These are phyloP conservation scores for Anolis apletophallus DNA, from an alignment of 2,797 vertebrate genomes.

Conservation along the genomic window DNA sequence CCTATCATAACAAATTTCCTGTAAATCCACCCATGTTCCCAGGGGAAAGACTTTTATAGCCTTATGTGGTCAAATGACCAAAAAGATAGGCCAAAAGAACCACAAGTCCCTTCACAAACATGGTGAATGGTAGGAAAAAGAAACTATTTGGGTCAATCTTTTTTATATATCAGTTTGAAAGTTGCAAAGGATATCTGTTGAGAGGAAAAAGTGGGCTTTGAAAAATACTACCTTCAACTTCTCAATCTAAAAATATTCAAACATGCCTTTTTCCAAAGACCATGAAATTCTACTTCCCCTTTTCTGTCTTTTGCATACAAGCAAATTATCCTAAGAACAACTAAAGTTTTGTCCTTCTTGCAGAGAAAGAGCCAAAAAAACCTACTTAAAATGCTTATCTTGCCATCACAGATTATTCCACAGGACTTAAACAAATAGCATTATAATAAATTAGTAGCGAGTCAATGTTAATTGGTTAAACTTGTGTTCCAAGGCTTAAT, in stretches of 20 bases:
- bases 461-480: conserved; percentile 23
- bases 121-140: background rate
- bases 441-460: background rate
- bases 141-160: background rate
- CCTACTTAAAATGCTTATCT: background rate
- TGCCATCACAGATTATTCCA: background rate
- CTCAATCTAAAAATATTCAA: background rate
- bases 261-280: background rate
- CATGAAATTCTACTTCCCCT: background rate
- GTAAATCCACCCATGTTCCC: no score
- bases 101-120: no score
- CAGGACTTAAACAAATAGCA: background rate
- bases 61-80: no score
- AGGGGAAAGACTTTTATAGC: no score
- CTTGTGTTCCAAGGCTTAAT: background rate
- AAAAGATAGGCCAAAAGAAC: no score
- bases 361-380: background rate
- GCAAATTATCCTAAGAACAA: background rate
- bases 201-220: background rate
- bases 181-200: background rate
- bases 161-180: background rate
- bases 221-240: background rate
- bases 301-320: background rate
- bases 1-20: no score
- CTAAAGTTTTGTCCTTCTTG: background rate